Base-by-base conservation (phyloP, 2,797 vertebrate genomes). In the Zenarchopterus dispar region DNA sequence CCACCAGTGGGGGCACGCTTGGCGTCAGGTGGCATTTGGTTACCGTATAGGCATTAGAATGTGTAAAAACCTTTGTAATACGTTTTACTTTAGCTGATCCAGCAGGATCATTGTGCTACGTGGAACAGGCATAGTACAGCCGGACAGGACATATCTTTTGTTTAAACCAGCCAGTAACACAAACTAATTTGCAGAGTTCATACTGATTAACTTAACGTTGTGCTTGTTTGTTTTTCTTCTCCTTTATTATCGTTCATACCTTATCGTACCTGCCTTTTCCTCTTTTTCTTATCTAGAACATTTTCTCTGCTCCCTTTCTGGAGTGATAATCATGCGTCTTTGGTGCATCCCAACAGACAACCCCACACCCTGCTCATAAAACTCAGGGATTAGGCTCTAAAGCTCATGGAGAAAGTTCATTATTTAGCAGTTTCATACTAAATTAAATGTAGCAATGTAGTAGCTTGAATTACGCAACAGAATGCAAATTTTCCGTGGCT, bases 341-440 rank as follows among this genome's bases (percentile, higher is more conserved):
- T 51, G 77, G 69, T 78, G 77, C 72, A 63, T 79, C 75, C 64
- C 69, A 31, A 75, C 65, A 86, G 84, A 88, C 82, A 88, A 77
- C 84, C 67, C 13, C 73, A 73, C 76, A 57, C 73, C 64, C 56
- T 10, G 56, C 81, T 82, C 73, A 82, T 81, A 84, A 90, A 90
- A 85, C 73, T 84, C 77, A 59, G 46, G 75, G 81, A 87, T 87
- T 85, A 84, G 63, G 77, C 64, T 78, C 76, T 70, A 81, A 73
- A 80, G 75, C 75, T 78, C 24, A 17, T 52, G 45, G 59, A 70
- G 70, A 75, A 80, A 80, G 68, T 80, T 88, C 73, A 85, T 85
- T 75, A 84, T 67, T 63, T 72, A 77, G 72, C 59, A 43, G 28
- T 60, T 47, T 45, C 58, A 39, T 67, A 70, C 24, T 81, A 66